Base-by-base conservation (phyloP, 2,888 invertebrate species). In the Chelonus formosanus region DNA sequence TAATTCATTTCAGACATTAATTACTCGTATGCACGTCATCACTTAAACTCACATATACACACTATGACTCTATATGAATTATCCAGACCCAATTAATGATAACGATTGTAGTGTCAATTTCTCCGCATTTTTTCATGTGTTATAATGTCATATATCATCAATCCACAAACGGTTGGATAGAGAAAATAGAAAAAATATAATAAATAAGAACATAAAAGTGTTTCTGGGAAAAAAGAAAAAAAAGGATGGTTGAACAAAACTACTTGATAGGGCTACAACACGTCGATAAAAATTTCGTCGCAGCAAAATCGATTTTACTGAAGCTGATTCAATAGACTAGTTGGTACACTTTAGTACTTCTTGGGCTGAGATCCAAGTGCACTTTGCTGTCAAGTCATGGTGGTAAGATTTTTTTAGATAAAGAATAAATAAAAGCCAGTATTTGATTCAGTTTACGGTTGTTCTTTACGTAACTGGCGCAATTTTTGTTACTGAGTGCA, bases 391-490 rank as follows among this genome's bases (percentile, higher is more conserved):
- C 35, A 56, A 66, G 66, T 61, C 57, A 55, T 54, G 59, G 54
- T 53, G 65, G 59, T 10, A 40, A 55, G 55, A 55, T 47, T 56
- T 48, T 48, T 31, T 48, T 6, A 31, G 50, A 56, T 52, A 43
- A n/a, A n/a, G n/a, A n/a, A n/a, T n/a, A n/a, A n/a, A n/a, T n/a
- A n/a, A n/a, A n/a, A 65, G 64, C 61, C 55, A 54, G 69, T 69
- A 70, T 70, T 67, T 70, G 67, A 67, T 70, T 70, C 68, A 71
- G 71, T 72, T 71, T 71, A 72, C 69, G 68, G 62, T 65, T 48
- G 70, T 63, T 68, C 68, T 70, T 70, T 70, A 70, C 70, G 71
- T 69, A 72, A 72, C 63, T 66, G 67, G 55, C 3, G 54, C 68
- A 68, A 70, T 71, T 67, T 68, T 70, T 72, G 71, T 70, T 68